Base-by-base conservation (phyloP, 2,888 invertebrate genomes). In the Heliconius erato region DNA sequence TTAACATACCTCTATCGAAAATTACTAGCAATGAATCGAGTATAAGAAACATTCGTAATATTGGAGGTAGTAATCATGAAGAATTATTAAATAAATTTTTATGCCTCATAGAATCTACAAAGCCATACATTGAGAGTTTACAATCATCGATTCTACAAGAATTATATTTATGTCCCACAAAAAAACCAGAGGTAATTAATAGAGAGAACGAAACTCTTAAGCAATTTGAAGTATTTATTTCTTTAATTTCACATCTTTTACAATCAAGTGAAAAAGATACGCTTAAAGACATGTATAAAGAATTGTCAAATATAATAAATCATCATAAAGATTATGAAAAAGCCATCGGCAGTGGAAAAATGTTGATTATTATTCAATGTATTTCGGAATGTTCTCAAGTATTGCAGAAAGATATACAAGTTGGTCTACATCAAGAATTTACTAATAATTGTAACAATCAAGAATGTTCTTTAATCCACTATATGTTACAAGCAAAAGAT, bases 321-420 rank as follows among this genome's bases (percentile, higher is more conserved):
- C 91, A 91, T 85, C 92, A 94, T 86, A 87, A 91, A 81, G 90
- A 92, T 72, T 93, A 90, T 81, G 92, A 91, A 88, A 90, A 92
- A 84, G 91, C 93, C 2, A 86, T 84, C 14, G 92, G 92, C 14
- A 89, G 89, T 32, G 92, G 93, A 4, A 93, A 93, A 86, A 89
- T 87, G 2, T 87, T 95, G 28, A 92, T 95, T 59, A 81, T 94
- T 79, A 82, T 94, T 0, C 93, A 94, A 89, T 94, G 92, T 87
- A 85, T 95, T 44, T 90, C 93, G 77, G 94, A 94, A 85, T 95
- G 94, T 86, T 89, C 89, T 9, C 89, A 91, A 81, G 88, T 94
- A 32, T 82, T 95, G 69, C 90, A 90, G 86, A 87, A 90, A 82
- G 12, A 78, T 68, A 3, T 68, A 44, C 9, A 74, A 35, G 32